Evolutionary conservation across 2,797 vertebrate species (phyloP), one percentile per base, ranked within the genome.

Genomic region (Threskiornis aethiopicus): DNA sequence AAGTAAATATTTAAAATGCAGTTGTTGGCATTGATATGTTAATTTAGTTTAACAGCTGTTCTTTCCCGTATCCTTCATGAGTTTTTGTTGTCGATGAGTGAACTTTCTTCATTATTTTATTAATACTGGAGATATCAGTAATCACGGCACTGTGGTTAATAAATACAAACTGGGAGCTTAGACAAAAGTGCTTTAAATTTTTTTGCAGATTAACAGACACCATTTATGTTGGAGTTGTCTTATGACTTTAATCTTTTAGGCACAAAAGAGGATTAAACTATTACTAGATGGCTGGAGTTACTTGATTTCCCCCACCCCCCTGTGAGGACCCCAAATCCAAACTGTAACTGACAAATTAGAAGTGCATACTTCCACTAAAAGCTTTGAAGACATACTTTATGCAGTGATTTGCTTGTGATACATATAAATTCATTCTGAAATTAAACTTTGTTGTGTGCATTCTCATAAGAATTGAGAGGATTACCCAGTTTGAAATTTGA

Each of bases 261-360:
- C 92, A 94, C 71, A 70, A 80, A 95, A 92, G 91, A 88, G 66
- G 91, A 96, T 96, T 97, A 92, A 89, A 58, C 82, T 90, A 37
- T 94, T 94, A 47, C 54, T 61, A 65, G 78, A 47, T 95, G 92
- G 21, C 69, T 96, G 67, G 51, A 94, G 54, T 91, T 87, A 76
- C 13, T 95, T 92, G 70, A 85, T 93, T 93, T 84, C 24, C 29
- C 31, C 15, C 26, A 51, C 13, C 37, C 57, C 65, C 12, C 73
- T 78, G 58, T 1, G 9, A 89, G 81, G 39, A 87, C 71, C 59
- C 57, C 61, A 61, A 61, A 87, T 89, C 70, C 70, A 91, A 76
- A 71, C 19, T 37, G 42, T 67, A 89, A 28, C 70, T 1, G 4
- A 42, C 41, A 89, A 89, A 87, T 81, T 35, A 69, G 46, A 91